Evolutionary conservation across 1,140 invertebrate species (phyloP), one percentile per base, ranked within the genome.

Genomic region (Drosophila nebulosa): DNA sequence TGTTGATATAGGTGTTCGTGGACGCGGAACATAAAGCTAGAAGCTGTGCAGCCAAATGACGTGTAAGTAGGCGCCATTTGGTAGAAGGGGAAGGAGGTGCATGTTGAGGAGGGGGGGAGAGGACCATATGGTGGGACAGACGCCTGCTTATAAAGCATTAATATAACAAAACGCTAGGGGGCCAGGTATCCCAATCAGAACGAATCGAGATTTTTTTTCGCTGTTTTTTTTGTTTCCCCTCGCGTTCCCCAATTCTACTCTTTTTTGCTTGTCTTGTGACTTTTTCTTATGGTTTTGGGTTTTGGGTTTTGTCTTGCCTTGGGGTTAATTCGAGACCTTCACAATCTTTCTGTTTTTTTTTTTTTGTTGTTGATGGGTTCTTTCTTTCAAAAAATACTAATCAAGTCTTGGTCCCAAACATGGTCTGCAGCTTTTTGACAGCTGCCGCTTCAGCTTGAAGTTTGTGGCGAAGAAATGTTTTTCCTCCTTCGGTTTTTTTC

Each of bases 111-210:
- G 58, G 18, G n/a, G 58, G 12, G 7, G 14, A 10, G 30, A 52
- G 4, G 56, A 61, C 58, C 42, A 4, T 39, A 77, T 46, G 39
- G 39, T 16, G 39, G 60, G 78, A 69, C 81, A 81, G 81, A 78
- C 69, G 78, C 78, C n/a, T 80, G 67, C 81, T 85, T 85, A 85
- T 86, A 86, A 86, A 86, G 62, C 81, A n/a, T n/a, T n/a, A 86
- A 71, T 86, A 71, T 86, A 80, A 81, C 61, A 80, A 39, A 57
- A 35, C 53, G 73, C 62, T 68, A 61, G 39, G 72, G 64, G 64
- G 42, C 46, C 63, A 30, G n/a, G 36, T 39, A 60, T 50, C n/a
- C 75, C 71, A 74, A 74, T 71, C 64, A 78, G 64, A 79, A 14
- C 27, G 64, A 86, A 86, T 86, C 83, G 79, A 86, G 88, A 88